Conservation (phyloP, 2,113 vertebrate genomes). For the Sporophila hypoxantha region DNA sequence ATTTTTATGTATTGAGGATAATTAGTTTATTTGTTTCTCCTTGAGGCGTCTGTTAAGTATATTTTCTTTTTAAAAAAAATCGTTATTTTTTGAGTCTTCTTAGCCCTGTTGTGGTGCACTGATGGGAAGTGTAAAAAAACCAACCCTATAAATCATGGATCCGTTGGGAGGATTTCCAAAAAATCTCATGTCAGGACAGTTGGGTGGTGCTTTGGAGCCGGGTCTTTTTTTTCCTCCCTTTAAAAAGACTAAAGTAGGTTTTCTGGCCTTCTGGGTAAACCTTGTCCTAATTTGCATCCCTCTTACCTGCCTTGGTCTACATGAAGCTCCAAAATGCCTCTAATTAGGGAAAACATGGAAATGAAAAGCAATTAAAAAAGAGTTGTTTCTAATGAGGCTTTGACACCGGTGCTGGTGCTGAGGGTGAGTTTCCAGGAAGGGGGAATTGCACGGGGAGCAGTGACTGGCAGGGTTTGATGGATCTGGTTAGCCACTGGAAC, state of each 20-base stretch:
- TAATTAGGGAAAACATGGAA: neutral
- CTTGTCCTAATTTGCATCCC: neutral
- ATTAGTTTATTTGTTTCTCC: neutral
- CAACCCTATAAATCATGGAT: neutral
- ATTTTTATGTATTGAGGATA: neutral
- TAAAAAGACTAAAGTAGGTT: neutral
- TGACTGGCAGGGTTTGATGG: neutral
- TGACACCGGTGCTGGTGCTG: fast-evolving
- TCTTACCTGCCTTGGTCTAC: neutral
- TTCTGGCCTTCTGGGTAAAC: neutral
- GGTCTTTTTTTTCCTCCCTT: neutral
- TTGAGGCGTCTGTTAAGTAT: neutral
- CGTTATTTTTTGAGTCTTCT: neutral
- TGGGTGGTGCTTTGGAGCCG: neutral
- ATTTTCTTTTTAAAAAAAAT: too few relatives aligned
- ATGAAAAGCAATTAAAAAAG: neutral
- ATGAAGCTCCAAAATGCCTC: neutral
- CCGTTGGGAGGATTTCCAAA: neutral
- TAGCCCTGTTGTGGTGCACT: neutral
- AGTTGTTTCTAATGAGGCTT: neutral
- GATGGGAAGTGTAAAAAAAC: neutral
- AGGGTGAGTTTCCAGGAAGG: neutral
- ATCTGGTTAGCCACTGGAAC: neutral
- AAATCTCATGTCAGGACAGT: neutral
- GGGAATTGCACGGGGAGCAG: fast-evolving